phyloP scores from a whole-genome alignment of 2,113 vertebrate genomes.

The Eurypyga helias region DNA sequence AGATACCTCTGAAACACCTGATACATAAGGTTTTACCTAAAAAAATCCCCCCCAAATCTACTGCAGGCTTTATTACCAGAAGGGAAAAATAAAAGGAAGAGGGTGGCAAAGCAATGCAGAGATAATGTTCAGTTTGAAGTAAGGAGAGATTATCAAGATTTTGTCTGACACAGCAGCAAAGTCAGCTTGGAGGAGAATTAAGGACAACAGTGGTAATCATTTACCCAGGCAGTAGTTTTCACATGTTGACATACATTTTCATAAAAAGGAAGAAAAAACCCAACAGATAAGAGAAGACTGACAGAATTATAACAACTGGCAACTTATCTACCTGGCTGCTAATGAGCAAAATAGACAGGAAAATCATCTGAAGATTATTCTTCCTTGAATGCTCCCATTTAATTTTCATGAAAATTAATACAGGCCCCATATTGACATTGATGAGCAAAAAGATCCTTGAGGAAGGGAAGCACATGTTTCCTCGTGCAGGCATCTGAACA shows the following conservation, averaged over 20 bases:
- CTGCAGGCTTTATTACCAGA: background rate
- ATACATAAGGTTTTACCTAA: background rate
- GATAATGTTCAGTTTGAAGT: background rate
- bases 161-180: background rate
- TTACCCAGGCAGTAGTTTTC: slow-evolving; percentile 10
- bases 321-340: background rate
- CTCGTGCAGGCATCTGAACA: background rate
- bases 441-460: slow-evolving; percentile 24
- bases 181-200: background rate
- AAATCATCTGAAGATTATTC: background rate
- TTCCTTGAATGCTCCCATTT: slow-evolving; percentile 23
- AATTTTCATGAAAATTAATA: slow-evolving; percentile 1
- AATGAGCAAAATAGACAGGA: slow-evolving; percentile 11
- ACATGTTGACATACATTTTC: background rate
- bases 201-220: slow-evolving; percentile 4
- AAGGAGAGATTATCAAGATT: background rate
- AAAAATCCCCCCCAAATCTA: no score
- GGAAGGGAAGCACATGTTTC: slow-evolving; percentile 45
- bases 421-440: background rate
- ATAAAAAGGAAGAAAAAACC: background rate
- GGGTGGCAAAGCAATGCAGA: background rate
- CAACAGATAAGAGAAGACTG: background rate
- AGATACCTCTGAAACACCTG: background rate
- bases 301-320: background rate
- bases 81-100: slow-evolving; percentile 11